Evolutionary conservation across 2,113 vertebrate genomes (phyloP).

Genomic region (Gadus chalcogrammus): DNA sequence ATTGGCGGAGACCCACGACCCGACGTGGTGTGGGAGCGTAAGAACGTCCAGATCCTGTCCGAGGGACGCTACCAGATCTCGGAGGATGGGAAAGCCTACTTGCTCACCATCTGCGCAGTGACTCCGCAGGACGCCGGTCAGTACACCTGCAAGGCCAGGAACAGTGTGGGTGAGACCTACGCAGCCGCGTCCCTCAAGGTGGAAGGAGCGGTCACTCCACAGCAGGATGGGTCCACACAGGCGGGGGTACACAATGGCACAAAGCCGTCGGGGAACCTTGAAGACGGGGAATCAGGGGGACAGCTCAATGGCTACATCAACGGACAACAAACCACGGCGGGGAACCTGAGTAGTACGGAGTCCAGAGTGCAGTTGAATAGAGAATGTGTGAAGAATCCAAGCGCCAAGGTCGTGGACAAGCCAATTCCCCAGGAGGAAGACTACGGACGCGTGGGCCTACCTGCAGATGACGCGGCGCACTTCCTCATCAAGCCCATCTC

Average conservation of each 20-base stretch:
- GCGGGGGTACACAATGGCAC: conserved; percentile 22
- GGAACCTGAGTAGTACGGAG: neutral
- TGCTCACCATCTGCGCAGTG: conserved; percentile 75
- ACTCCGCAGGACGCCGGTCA: conserved; percentile 81
- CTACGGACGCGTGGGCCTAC: conserved; percentile 33
- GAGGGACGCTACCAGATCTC: conserved; percentile 73
- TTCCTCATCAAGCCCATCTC: conserved; percentile 84
- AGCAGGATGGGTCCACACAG: conserved; percentile 19
- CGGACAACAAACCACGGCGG: neutral
- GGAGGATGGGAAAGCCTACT: conserved; percentile 79
- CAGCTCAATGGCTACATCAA: conserved; percentile 44
- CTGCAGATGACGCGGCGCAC: conserved; percentile 54
- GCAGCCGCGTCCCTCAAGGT: conserved; percentile 86
- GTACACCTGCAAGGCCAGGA: conserved; percentile 89
- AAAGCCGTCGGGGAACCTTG: conserved; percentile 14
- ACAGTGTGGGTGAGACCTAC: conserved; percentile 86
- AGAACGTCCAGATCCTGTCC: conserved; percentile 72
- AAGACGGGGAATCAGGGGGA: conserved; percentile 27
- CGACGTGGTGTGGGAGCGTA: conserved; percentile 86
- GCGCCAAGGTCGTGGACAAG: conserved; percentile 7
- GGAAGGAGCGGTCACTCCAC: conserved; percentile 52
- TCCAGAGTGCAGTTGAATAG: conserved; percentile 9
- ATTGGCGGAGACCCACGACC: conserved; percentile 85
- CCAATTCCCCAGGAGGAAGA: conserved; percentile 11
- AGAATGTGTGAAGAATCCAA: conserved; percentile 24